phyloP scores from a whole-genome alignment of 2,113 vertebrate genomes.

The Loxodonta africana region DNA sequence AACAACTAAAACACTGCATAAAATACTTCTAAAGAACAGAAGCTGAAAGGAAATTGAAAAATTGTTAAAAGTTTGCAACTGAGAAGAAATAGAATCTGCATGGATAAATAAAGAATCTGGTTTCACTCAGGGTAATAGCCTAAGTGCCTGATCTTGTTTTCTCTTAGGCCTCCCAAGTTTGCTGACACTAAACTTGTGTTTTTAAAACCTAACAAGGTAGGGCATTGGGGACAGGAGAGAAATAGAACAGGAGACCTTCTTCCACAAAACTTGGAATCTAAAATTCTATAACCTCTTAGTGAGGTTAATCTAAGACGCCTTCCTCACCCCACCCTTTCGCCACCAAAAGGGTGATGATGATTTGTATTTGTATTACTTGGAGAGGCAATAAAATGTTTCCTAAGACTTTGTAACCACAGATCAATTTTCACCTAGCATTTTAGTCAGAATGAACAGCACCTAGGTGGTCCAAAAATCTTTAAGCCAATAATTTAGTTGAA shows the following conservation, averaged over 20 bases:
- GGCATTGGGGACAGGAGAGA: not conserved
- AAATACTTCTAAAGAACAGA: not conserved
- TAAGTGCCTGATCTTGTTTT: not conserved
- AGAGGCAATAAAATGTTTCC: not conserved
- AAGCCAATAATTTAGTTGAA: not conserved
- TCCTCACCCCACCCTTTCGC: not conserved
- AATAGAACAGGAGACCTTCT: not conserved
- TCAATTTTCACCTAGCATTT: not conserved
- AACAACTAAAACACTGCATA: not conserved
- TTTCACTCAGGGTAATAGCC: not conserved
- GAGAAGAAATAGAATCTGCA: not conserved
- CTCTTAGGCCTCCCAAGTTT: not conserved
- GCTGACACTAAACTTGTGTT: not conserved
- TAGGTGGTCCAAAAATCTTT: not conserved
- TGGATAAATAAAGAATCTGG: not conserved
- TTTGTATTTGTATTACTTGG: not conserved
- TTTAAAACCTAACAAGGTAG: not conserved
- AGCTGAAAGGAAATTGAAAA: not conserved
- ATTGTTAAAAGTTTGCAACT: not conserved
- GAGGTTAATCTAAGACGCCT: not conserved
- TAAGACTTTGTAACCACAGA: not conserved
- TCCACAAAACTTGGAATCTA: not conserved
- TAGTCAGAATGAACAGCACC: not conserved
- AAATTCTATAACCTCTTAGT: not conserved
- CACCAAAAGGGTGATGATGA: not conserved